Base-by-base conservation (phyloP, 1,140 invertebrate species). In the Galleria mellonella region DNA sequence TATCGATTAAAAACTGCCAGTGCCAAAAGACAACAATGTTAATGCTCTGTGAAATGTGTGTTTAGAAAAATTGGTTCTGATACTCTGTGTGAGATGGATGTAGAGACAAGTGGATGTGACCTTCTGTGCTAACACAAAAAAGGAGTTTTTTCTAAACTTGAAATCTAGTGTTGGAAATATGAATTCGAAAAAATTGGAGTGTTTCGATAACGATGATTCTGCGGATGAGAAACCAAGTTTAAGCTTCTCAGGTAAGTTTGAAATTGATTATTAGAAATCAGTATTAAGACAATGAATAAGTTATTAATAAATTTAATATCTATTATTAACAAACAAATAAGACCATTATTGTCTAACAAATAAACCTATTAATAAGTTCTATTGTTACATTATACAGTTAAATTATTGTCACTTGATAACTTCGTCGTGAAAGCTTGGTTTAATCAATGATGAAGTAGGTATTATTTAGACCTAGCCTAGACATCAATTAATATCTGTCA, bases 121-220 rank as follows among this genome's bases (percentile, higher is more conserved):
- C 64, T 65, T 65, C 58, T 51, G 46, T 56, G 62, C 51, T 53
- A 28, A 47, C 47, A 50, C 37, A 49, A 62, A 59, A 59, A 60
- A 62, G 68, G 68, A 67, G 53, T 63, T 55, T 69, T 57, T 55
- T 40, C 52, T 36, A 68, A 55, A 60, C 51, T 55, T 50, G 55
- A 43, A 38, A 43, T 38, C 47, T 46, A 57, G 55, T 62, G 58
- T 57, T 61, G 51, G 51, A 67, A n/a, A 62, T 38, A 85, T 85
- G 82, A 85, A 85, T 83, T 75, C 82, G 43, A 85, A 85, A 77
- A 85, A 85, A 62, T 54, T 85, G 69, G 82, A 85, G 63, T 83
- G 77, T 58, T 76, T 75, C 35, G 70, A 74, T 32, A 69, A 82
- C 51, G 72, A 82, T 47, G 78, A 82, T 47, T 83, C 79, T 15